Percentiles rank a stretch among this genome's conserved stretches.
phyloP scores from a whole-genome alignment of 1,140 invertebrate species.

The Drosophila sucinea region DNA sequence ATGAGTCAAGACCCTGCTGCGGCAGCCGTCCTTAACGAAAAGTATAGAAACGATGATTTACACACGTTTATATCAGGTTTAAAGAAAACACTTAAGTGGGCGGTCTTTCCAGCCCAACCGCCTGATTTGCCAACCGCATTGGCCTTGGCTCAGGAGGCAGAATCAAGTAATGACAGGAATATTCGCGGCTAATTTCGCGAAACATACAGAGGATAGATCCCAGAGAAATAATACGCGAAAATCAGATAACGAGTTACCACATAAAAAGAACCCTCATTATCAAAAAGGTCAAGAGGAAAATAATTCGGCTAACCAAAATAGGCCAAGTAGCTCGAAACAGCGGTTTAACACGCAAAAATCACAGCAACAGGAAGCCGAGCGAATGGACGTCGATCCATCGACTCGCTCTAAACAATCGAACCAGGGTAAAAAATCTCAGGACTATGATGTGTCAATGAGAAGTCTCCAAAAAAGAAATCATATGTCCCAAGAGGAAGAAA shows the following conservation, averaged over 20 bases:
- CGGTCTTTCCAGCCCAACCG: slow-evolving; percentile 21
- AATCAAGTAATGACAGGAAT: slow-evolving; percentile 18
- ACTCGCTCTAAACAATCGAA: slow-evolving; percentile 17
- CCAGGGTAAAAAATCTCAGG: slow-evolving; percentile 17
- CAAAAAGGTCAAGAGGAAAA: neutral
- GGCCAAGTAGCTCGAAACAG: slow-evolving; percentile 11
- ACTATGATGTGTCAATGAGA: slow-evolving; percentile 6
- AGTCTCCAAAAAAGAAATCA: slow-evolving; percentile 16
- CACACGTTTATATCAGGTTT: slow-evolving; percentile 9
- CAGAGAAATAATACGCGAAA: slow-evolving; percentile 10
- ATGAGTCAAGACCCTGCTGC: slow-evolving; percentile 28
- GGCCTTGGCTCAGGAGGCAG: slow-evolving; percentile 15
- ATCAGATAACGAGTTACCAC: neutral
- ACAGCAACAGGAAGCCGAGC: slow-evolving; percentile 19
- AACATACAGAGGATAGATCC: slow-evolving; percentile 19
- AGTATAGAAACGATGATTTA: slow-evolving; percentile 2
- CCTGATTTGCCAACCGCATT: slow-evolving; percentile 9
- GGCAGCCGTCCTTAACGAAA: slow-evolving; percentile 13
- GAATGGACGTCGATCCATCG: slow-evolving; percentile 29
- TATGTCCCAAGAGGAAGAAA: neutral
- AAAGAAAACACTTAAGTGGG: neutral
- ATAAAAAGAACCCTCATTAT: slow-evolving; percentile 23
- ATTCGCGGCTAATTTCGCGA: slow-evolving; percentile 24
- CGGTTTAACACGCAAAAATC: slow-evolving; percentile 9
- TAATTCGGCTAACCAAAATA: neutral